These are phyloP conservation scores for Chrysogorgia sp. DNA, from an alignment of 92 coral and sea anemone genomes.

Conservation along the genomic window DNA sequence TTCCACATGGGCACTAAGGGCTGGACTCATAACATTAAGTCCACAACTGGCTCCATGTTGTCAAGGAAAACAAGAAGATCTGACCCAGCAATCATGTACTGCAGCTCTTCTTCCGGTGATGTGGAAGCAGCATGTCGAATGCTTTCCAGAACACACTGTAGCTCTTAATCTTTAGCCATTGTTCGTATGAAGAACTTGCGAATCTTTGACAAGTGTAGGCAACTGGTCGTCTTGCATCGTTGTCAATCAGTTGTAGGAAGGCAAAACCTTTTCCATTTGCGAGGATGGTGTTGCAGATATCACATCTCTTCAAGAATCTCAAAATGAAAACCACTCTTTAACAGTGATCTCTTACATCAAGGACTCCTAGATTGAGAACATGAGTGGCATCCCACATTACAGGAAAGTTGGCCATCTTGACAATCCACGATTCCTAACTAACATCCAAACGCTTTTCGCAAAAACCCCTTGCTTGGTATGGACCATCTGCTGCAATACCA, in stretches of 20 bases:
- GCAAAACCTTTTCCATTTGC: slow-evolving; percentile 51
- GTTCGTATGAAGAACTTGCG: slow-evolving; percentile 33
- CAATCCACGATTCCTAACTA: slow-evolving; percentile 31
- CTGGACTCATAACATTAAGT: slow-evolving; percentile 50
- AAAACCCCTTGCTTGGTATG: slow-evolving; percentile 46
- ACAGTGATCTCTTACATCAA: slow-evolving; percentile 29
- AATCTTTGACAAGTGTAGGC: slow-evolving; percentile 31
- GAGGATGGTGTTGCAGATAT: slow-evolving; percentile 26
- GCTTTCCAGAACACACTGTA: too few species aligned
- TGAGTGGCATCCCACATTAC: slow-evolving; percentile 53
- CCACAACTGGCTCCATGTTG: slow-evolving; percentile 37
- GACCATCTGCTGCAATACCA: slow-evolving; percentile 49
- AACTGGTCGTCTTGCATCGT: slow-evolving; percentile 37
- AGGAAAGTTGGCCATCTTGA: slow-evolving; percentile 42
- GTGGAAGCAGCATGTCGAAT: slow-evolving; percentile 39
- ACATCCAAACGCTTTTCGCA: slow-evolving; percentile 36
- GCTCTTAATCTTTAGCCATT: too few species aligned
- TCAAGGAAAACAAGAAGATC: slow-evolving; percentile 41
- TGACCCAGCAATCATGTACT: too few species aligned
- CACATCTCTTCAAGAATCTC: slow-evolving; percentile 43
- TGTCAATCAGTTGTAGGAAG: slow-evolving; percentile 34
- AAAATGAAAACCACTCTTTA: slow-evolving; percentile 37
- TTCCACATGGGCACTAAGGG: slow-evolving; percentile 46
- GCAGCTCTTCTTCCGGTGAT: slow-evolving; percentile 41
- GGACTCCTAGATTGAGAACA: slow-evolving; percentile 33